Conservation (phyloP, 2,888 invertebrate genomes). For the Hemaris fuciformis region DNA sequence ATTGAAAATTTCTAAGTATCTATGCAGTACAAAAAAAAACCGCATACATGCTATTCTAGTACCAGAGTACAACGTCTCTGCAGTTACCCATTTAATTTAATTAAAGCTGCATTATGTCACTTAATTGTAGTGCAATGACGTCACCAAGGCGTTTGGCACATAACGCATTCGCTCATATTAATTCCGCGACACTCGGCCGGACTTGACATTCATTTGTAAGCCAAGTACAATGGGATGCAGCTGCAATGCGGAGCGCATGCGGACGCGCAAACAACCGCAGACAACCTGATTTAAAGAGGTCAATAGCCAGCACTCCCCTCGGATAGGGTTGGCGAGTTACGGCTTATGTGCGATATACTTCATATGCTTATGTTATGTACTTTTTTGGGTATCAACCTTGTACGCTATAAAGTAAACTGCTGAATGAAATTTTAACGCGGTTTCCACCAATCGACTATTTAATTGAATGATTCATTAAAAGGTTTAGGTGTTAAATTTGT, state of each 20-base stretch:
- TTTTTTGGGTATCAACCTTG: neutral
- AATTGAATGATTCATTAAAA: too few species aligned
- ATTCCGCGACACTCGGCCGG: slow-evolving; percentile 1
- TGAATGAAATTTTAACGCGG: too few species aligned
- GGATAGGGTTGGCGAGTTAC: slow-evolving; percentile 11
- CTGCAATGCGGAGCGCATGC: slow-evolving; percentile 40
- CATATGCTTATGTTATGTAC: neutral
- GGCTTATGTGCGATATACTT: neutral
- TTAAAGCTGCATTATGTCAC: neutral
- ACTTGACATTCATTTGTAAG: slow-evolving; percentile 23
- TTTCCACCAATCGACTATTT: too few species aligned
- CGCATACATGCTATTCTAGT: too few species aligned
- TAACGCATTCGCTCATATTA: neutral
- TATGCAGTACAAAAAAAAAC: too few species aligned
- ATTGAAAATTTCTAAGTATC: too few species aligned
- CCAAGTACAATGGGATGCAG: slow-evolving; percentile 26
- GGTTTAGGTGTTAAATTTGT: too few species aligned
- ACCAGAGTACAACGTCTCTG: too few species aligned
- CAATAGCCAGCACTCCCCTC: slow-evolving; percentile 38
- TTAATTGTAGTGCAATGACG: neutral
- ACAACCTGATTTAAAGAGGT: slow-evolving; percentile 71
- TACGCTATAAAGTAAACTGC: too few species aligned
- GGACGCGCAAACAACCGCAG: slow-evolving; percentile 54
- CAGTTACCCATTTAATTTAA: too few species aligned
- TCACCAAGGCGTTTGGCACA: neutral